phyloP scores from a whole-genome alignment of 2,113 vertebrate genomes.

The Triplophysa rosa region DNA sequence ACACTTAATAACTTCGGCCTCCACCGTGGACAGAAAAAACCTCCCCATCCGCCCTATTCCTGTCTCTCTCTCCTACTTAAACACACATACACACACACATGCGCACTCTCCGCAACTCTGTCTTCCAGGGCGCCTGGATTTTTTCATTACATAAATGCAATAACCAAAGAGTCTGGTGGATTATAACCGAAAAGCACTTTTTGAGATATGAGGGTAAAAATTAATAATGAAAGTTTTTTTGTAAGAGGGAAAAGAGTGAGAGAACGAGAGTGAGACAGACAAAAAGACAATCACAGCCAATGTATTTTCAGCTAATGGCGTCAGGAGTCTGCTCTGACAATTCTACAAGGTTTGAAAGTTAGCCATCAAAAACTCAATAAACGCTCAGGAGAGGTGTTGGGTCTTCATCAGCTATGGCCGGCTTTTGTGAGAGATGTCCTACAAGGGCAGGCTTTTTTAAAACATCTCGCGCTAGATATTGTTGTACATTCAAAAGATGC shows the following conservation, averaged over 20 bases:
- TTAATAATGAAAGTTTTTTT: slow-evolving; percentile 49
- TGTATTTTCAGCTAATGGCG: slow-evolving; percentile 49
- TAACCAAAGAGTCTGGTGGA: slow-evolving; percentile 59
- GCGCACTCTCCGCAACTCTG: slow-evolving; percentile 28
- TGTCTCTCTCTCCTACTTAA: slow-evolving; percentile 21
- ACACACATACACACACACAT: slow-evolving; percentile 33
- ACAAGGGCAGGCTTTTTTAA: slow-evolving; percentile 42
- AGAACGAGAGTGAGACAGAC: background rate
- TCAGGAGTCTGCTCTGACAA: slow-evolving; percentile 44
- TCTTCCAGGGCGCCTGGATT: slow-evolving; percentile 52
- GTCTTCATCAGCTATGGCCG: slow-evolving; percentile 15
- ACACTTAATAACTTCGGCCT: slow-evolving; percentile 50
- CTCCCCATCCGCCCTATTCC: slow-evolving; percentile 36
- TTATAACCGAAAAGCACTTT: slow-evolving; percentile 55
- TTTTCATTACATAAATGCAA: slow-evolving; percentile 62
- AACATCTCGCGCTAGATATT: slow-evolving; percentile 23
- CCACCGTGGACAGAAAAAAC: slow-evolving; percentile 33
- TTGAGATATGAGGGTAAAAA: slow-evolving; percentile 53
- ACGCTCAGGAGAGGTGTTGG: slow-evolving; percentile 16
- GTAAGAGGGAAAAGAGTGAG: background rate
- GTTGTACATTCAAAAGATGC: background rate
- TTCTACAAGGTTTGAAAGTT: slow-evolving; percentile 50
- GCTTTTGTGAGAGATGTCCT: slow-evolving; percentile 37
- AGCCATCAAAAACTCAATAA: slow-evolving; percentile 44
- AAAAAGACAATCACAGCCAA: slow-evolving; percentile 41